Evolutionary conservation across 2,888 invertebrate species (phyloP), one percentile per base, ranked within the genome.

Genomic region (Melinopterus prodromus): DNA sequence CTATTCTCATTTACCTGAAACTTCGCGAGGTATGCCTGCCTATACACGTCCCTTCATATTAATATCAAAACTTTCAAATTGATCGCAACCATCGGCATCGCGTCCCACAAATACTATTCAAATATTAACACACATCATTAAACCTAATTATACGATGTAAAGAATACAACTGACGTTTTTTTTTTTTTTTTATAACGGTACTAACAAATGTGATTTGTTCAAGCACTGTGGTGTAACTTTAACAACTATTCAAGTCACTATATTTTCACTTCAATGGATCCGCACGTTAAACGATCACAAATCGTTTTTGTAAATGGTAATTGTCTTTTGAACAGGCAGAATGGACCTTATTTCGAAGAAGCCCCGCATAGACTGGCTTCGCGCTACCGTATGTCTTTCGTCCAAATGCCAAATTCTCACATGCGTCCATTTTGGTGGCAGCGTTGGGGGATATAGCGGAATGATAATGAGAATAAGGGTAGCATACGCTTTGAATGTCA

Each of bases 281-380:
- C 84, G 83, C 53, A 53, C 3, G 85, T 86, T 86, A 86, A 86
- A 85, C 84, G 86, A 86, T 86, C 86, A 86, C 86, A 86, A 86
- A 86, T 86, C 85, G 86, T 85, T 85, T 86, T 85, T 86, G 85
- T 86, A 85, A 86, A 86, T 86, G 86, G 86, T 86, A 86, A 87
- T 87, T 87, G 86, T 85, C 86, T 83, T 85, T 85, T 82, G 83
- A 80, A 85, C 83, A 85, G 85, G 86, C 84, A 83, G 85, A 85
- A 84, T 84, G 84, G 84, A 84, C 82, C 81, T 84, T 83, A 83
- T 84, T 84, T 85, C 83, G 85, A 85, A 79, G 82, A 80, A 75
- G 78, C 80, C 82, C 83, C 78, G 78, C 79, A 74, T 84, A 82
- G 82, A 79, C 79, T 77, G 69, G 53, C 76, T 78, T 78, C 69